Evolutionary conservation across 2,113 vertebrate genomes (phyloP), one percentile per base, ranked within the genome.

Genomic region (Platichthys flesus): DNA sequence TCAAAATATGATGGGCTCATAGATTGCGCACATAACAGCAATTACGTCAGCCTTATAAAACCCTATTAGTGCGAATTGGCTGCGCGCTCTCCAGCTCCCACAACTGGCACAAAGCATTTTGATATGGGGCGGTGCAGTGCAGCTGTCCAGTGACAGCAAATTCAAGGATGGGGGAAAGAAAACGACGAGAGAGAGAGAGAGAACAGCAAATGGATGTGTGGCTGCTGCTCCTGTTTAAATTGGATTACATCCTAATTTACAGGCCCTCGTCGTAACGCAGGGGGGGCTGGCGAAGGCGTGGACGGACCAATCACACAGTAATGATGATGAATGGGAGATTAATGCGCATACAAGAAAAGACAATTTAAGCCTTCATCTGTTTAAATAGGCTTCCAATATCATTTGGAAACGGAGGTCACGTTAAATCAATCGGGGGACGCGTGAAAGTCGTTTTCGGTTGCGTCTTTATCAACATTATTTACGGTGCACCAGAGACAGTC

Each of bases 271-370:
- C 93, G 94, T 96, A 85, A 79, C 76, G 81, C 74, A 67, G 73
- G 93, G 94, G 94, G 95, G 94, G 94, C 95, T 96, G 95, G 93
- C 93, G 95, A 93, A 95, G 95, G 96, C 94, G 94, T 97, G 96
- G 95, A 96, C 95, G 94, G 95, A 96, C 95, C 96, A 95, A 97
- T 97, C 96, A 95, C 95, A 93, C 91, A 90, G 91, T 99, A 99
- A 99, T 97, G 97, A 99, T 98, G 98, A 99, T 98, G 96, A 98
- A 99, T 98, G 97, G 93, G 96, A 96, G 96, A 98, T 98, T 98
- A 98, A 99, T 97, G 96, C 96, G 95, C 95, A 96, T 95, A 97
- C 96, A 97, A 96, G 97, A 95, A 95, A 54, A 96, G 96, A 96
- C 97, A 98, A 97, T 98, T 97, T 97, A 96, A 95, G 94, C 96